Conservation (phyloP, 2,888 invertebrate species). For the Scrobipalpa costella region DNA sequence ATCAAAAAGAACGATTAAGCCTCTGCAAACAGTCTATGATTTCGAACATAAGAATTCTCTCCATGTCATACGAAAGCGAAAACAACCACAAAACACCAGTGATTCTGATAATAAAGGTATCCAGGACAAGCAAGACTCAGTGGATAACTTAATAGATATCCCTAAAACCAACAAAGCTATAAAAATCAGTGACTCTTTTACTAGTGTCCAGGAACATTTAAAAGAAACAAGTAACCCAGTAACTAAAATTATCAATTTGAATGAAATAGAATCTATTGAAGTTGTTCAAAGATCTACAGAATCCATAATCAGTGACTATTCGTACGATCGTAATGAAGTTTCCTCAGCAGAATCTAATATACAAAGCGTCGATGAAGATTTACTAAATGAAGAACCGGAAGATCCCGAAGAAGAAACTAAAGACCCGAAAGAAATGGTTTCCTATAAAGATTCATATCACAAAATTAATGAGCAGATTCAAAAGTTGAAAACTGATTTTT, state of each 20-base stretch:
- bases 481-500: too few species aligned
- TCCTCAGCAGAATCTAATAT: not conserved
- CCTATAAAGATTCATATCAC: too few species aligned
- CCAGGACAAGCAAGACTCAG: too few species aligned
- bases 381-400: too few species aligned
- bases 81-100: not conserved
- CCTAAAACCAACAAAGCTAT: not conserved
- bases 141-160: too few species aligned
- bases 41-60: slow-evolving; percentile 5
- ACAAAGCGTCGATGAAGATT: not conserved
- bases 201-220: not conserved
- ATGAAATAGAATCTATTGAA: not conserved
- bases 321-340: not conserved
- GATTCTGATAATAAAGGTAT: not conserved
- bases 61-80: not conserved
- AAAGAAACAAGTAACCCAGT: not conserved
- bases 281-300: not conserved
- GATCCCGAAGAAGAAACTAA: too few species aligned
- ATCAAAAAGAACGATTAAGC: not conserved
- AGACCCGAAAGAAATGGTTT: too few species aligned
- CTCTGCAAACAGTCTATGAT: not conserved
- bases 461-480: too few species aligned
- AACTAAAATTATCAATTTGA: not conserved
- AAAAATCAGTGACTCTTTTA: not conserved
- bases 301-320: not conserved